Base-by-base conservation (phyloP, 1,140 invertebrate genomes). In the Vollenhovia emeryi region DNA sequence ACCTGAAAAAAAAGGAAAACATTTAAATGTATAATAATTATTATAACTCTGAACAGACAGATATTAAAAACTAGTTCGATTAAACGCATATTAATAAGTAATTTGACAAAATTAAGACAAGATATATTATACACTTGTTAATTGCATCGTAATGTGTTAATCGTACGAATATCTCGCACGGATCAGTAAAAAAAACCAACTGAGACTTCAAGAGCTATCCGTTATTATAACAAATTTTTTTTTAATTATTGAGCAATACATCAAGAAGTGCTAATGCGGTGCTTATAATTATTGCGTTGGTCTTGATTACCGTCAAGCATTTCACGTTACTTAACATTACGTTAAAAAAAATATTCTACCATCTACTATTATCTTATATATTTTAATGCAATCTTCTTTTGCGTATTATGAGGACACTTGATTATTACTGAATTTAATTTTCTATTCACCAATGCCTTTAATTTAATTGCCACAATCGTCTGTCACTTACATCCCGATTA, bases 1-100 rank as follows among this genome's bases (percentile, higher is more conserved):
- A 88, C 87, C 87, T 88, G 87, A 87, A 88, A 88, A 88, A 85
- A 87, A 86, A 55, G 71, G 6, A 52, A 86, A 88, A 88, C 79
- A 74, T 86, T 88, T 73, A 86, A 68, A 64, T 84, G 30, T 62
- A 84, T 76, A 84, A 80, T 80, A 68, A 80, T 73, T 82, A 57
- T 82, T 33, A 43, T 71, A 71, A 82, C 21, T 82, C 5, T 82
- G 36, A 71, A 73, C 48, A 79, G 30, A 82, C 13, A 82, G 13
- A 55, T 71, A 71, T 82, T 80, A 82, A 82, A 82, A 82, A 82
- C 24, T 82, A 82, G 52, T 57, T 43, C 33, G 27, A 73, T 82
- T 82, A 82, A 80, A 82, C 66, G 66, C 50, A 82, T 45, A 82
- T 82, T 82, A 82, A 82, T n/a, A 71, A 57, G 9, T 80, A 80